These are phyloP conservation scores for Phaonia tiefii DNA, from an alignment of 2,888 invertebrate genomes.

Conservation along the genomic window DNA sequence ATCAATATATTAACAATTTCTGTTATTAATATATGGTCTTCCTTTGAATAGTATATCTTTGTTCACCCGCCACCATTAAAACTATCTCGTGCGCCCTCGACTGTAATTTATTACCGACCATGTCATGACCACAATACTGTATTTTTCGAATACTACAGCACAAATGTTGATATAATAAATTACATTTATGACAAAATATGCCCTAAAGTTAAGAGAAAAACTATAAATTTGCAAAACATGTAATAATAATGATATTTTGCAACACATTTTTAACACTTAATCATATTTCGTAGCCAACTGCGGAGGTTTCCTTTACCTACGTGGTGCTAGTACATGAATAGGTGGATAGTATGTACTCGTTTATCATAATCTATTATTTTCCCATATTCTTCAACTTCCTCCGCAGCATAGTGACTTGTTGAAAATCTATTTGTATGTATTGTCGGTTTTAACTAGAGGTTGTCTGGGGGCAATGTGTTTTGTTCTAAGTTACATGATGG, in stretches of 20 bases:
- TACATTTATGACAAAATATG: conserved; percentile 63
- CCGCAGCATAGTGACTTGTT: conserved; percentile 63
- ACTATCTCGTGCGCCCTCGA: not conserved
- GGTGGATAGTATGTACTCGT: not conserved
- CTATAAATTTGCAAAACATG: conserved; percentile 23
- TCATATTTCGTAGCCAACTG: conserved; percentile 68
- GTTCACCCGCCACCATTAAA: too few relatives aligned
- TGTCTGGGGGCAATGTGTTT: not conserved
- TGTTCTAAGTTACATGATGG: not conserved
- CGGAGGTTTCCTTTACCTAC: not conserved
- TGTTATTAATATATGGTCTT: too few relatives aligned
- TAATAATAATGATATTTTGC: conserved; percentile 62
- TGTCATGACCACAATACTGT: conserved; percentile 7
- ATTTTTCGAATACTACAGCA: conserved; percentile 32
- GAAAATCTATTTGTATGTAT: conserved; percentile 52
- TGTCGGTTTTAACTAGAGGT: conserved; percentile 54
- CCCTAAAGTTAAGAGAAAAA: conserved; percentile 40
- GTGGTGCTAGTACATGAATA: too few relatives aligned
- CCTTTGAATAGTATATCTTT: too few relatives aligned
- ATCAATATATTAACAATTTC: too few relatives aligned
- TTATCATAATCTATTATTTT: conserved; percentile 44
- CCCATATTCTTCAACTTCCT: conserved; percentile 67
- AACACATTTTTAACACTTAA: conserved; percentile 69
- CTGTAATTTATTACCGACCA: conserved; percentile 34
- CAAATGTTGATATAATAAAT: conserved; percentile 61